Evolutionary conservation across 2,113 vertebrate species (phyloP).

Genomic region (Panthera uncia): DNA sequence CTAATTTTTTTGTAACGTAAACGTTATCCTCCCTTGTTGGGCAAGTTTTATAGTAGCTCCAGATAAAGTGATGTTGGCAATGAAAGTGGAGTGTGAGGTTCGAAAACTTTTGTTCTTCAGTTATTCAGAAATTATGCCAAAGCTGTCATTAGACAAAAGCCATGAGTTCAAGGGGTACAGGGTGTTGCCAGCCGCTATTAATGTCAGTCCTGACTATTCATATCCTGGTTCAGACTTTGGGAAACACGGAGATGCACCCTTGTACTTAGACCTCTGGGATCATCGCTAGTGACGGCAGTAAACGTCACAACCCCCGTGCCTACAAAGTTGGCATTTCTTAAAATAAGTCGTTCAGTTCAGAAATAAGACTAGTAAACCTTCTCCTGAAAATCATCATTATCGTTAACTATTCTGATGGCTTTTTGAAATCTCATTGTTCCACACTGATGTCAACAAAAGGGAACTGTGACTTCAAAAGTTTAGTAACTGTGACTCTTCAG

Average conservation of each 20-base stretch:
- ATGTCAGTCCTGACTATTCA: background rate
- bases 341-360: background rate
- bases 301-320: background rate
- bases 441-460: background rate
- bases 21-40: background rate
- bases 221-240: background rate
- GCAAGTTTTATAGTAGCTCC: background rate
- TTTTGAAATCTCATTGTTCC: background rate
- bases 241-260: background rate
- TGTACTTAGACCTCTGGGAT: background rate
- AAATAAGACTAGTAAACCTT: background rate
- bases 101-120: background rate
- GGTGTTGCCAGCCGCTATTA: background rate
- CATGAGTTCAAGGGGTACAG: background rate
- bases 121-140: background rate
- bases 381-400: background rate
- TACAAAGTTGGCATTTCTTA: background rate
- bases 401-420: background rate
- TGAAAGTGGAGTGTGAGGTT: background rate
- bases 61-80: background rate
- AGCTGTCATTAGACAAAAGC: background rate
- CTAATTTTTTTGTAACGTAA: slow-evolving; percentile 22
- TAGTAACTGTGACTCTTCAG: background rate
- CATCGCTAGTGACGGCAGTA: background rate
- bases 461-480: background rate